These are phyloP conservation scores for Labia minor DNA, from an alignment of 2,888 invertebrate species.

Conservation along the genomic window DNA sequence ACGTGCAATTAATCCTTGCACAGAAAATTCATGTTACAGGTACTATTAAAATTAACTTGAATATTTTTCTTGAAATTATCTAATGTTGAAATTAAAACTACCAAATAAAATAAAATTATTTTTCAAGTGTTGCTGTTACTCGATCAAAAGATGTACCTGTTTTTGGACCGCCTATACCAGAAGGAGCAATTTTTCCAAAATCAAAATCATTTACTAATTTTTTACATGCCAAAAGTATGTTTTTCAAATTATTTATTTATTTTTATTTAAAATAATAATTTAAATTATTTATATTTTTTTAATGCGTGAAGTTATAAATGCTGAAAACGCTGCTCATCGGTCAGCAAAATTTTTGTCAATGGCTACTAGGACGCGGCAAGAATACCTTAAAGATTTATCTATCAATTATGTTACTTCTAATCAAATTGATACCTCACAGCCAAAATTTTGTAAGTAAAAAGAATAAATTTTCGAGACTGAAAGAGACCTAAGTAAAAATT, in stretches of 20 bases:
- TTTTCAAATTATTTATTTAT: background rate
- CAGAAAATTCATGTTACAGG: conserved; percentile 84
- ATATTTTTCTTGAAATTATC: too few species aligned
- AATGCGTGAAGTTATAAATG: conserved; percentile 73
- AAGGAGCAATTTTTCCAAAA: conserved; percentile 76
- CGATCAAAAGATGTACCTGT: conserved; percentile 89
- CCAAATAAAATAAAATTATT: background rate
- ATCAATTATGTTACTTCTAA: conserved; percentile 71
- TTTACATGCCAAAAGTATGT: conserved; percentile 69
- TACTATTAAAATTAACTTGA: conserved; percentile 28
- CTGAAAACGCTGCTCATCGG: conserved; percentile 90
- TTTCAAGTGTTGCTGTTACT: conserved; percentile 44
- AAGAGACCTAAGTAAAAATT: too few species aligned
- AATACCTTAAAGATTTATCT: conserved; percentile 88
- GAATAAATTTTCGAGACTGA: conserved; percentile 19
- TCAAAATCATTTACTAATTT: conserved; percentile 92
- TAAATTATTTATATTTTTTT: background rate
- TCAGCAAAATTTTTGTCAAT: conserved; percentile 95
- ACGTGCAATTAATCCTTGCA: conserved; percentile 77
- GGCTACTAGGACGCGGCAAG: conserved; percentile 90
- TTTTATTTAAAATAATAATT: conserved; percentile 1
- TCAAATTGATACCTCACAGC: conserved; percentile 66
- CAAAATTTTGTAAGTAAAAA: conserved; percentile 65
- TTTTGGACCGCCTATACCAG: conserved; percentile 90
- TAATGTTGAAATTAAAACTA: background rate